Percentiles rank a stretch among this genome's conserved stretches.
Evolutionary conservation across 2,888 invertebrate genomes (phyloP).

Genomic region (Rhingia campestris): DNA sequence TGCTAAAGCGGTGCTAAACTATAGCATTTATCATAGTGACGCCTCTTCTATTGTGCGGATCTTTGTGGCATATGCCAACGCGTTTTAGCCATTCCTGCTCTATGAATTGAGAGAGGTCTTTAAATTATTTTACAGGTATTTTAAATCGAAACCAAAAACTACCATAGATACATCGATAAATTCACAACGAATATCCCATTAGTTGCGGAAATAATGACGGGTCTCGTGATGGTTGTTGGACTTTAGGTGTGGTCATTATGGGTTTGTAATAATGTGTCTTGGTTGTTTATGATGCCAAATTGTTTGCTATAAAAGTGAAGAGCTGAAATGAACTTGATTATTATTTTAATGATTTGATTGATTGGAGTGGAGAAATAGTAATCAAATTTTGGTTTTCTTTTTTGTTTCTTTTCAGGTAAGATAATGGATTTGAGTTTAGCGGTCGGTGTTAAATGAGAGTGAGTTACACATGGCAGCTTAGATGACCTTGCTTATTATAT

Average conservation of each 20-base stretch:
- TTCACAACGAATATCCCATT: slow-evolving; percentile 40
- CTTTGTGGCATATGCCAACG: slow-evolving; percentile 41
- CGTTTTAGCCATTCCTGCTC: background rate
- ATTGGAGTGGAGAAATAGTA: slow-evolving; percentile 6
- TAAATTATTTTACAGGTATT: slow-evolving; percentile 17
- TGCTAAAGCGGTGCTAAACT: slow-evolving; percentile 15
- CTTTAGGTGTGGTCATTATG: slow-evolving; percentile 43
- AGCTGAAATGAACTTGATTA: slow-evolving; percentile 14
- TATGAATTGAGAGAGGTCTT: slow-evolving; percentile 40
- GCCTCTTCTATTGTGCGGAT: slow-evolving; percentile 20
- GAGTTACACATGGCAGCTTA: background rate
- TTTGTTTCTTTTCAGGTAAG: slow-evolving; percentile 19
- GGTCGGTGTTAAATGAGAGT: background rate
- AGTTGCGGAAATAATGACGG: slow-evolving; percentile 33
- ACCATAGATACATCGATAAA: slow-evolving; percentile 5
- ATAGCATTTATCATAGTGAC: slow-evolving; percentile 42
- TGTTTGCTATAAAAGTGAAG: slow-evolving; percentile 6
- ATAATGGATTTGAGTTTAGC: background rate
- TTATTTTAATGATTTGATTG: slow-evolving; percentile 33
- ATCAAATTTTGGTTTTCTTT: background rate
- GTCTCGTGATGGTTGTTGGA: slow-evolving; percentile 12
- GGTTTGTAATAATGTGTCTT: background rate
- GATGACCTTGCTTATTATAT: too few relatives aligned
- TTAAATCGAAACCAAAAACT: slow-evolving; percentile 1
- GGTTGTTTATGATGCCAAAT: slow-evolving; percentile 36